Conservation (phyloP, 2,797 vertebrate genomes). For the Falco novaeseelandiae region DNA sequence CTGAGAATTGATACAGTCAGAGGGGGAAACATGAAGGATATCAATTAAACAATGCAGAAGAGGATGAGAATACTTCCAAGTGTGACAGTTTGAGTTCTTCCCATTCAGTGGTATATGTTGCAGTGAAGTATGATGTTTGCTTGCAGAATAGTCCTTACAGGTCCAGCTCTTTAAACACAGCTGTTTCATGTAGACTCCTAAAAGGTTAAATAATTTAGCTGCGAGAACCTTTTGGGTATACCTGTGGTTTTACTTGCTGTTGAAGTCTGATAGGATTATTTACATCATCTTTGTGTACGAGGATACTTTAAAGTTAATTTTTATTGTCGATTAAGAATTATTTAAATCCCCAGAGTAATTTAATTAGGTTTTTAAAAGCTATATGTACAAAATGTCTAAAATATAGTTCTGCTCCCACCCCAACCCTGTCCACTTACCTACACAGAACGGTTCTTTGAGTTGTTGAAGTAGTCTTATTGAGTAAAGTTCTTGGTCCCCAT, state of each 20-base stretch:
- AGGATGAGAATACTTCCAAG: background rate
- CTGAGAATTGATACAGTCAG: background rate
- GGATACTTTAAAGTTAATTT: background rate
- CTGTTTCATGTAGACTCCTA: background rate
- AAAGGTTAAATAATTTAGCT: background rate
- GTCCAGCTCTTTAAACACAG: background rate
- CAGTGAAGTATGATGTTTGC: background rate
- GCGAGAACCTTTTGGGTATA: background rate
- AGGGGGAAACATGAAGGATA: background rate
- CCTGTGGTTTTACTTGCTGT: background rate
- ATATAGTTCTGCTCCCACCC: fast-evolving
- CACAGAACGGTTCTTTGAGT: background rate
- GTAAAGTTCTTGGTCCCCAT: background rate
- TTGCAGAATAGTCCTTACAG: background rate
- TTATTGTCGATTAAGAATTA: background rate
- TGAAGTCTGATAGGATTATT: background rate
- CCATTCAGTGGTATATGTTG: background rate
- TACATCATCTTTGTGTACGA: background rate
- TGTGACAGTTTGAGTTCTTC: background rate
- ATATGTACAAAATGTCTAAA: background rate
- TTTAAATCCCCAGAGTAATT: background rate
- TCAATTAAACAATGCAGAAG: background rate
- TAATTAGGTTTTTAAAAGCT: background rate
- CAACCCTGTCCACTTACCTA: background rate
- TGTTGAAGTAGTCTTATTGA: background rate